Base-by-base conservation (phyloP, 1,140 invertebrate genomes). In the Lordiphosa clarofinis region DNA sequence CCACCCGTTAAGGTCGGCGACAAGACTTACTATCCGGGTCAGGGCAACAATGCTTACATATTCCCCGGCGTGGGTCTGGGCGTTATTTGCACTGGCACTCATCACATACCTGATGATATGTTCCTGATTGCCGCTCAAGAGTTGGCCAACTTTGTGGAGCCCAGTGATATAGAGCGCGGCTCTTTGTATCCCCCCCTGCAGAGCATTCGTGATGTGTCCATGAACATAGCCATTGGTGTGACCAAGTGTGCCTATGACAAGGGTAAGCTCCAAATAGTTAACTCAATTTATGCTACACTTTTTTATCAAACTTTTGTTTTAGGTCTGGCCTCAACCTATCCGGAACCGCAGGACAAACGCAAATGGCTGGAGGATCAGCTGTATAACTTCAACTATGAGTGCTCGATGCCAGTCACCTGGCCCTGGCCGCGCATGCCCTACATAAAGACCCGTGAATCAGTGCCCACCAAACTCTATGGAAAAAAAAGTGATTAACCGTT, bases 41-140 rank as follows among this genome's bases (percentile, higher is more conserved):
- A 99, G 90, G 97, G 97, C 43, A 99, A 19, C 90, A 99, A 99
- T 88, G 95, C 97, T 0, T 99, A 99, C 89, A 98, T 99, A 60
- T 99, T 99, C 90, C 97, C 97, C 1, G 88, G 88, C 39, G 93
- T 99, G 1, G 96, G 96, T 13, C 90, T 99, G 3, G 97, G 96
- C 12, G 95, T 97, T 10, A 96, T 98, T 48, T 92, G 93, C 5
- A 94, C 95, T 0, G 94, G 95, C 35, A 95, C 96, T 6, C 94
- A 96, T 79, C 95, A 96, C 81, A 97, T 99, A 74, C 93, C 92
- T 0, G 96, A 99, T 79, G 94, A 95, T 71, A 92, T 97, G 73
- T 99, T 99, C 91, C 90, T 99, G 3, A 93, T 96, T 46, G 96
- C 97, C 11, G 96, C 97, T 48, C 91, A 97, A 92, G 93, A 89